Conservation (phyloP, 1,140 invertebrate genomes). For the Dufourea novaeangliae region DNA sequence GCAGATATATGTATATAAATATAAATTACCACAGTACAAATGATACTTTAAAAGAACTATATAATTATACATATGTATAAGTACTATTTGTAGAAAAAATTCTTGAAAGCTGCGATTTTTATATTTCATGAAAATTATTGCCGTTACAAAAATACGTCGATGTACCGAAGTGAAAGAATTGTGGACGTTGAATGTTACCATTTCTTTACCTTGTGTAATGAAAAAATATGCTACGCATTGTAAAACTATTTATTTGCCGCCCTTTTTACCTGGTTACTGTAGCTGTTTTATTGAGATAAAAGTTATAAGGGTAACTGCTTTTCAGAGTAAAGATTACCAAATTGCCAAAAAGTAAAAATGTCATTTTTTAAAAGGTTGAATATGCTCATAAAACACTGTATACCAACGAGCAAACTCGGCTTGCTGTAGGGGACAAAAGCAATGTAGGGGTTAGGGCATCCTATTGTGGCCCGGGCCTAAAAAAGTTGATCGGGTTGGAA, state of each 20-base stretch:
- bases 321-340: background rate
- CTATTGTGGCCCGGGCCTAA: too few relatives aligned
- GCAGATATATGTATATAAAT: slow-evolving; percentile 48
- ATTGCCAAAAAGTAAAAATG: background rate
- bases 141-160: slow-evolving; percentile 13
- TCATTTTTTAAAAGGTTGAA: background rate
- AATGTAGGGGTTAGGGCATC: too few relatives aligned
- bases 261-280: too few relatives aligned
- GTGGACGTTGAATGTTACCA: background rate
- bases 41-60: slow-evolving; percentile 29
- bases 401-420: too few relatives aligned
- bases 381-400: background rate
- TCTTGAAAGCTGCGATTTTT: slow-evolving; percentile 36
- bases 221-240: background rate
- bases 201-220: background rate
- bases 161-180: background rate
- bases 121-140: slow-evolving; percentile 34
- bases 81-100: slow-evolving; percentile 10
- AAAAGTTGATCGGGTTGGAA: too few relatives aligned
- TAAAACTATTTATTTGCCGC: background rate
- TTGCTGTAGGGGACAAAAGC: too few relatives aligned
- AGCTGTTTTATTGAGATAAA: too few relatives aligned
- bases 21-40: slow-evolving; percentile 34
- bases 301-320: background rate
- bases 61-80: too few relatives aligned